Percentiles rank a stretch among this genome's conserved stretches.
Conservation (phyloP, 2,888 invertebrate species). For the Orchesella flavescens region DNA sequence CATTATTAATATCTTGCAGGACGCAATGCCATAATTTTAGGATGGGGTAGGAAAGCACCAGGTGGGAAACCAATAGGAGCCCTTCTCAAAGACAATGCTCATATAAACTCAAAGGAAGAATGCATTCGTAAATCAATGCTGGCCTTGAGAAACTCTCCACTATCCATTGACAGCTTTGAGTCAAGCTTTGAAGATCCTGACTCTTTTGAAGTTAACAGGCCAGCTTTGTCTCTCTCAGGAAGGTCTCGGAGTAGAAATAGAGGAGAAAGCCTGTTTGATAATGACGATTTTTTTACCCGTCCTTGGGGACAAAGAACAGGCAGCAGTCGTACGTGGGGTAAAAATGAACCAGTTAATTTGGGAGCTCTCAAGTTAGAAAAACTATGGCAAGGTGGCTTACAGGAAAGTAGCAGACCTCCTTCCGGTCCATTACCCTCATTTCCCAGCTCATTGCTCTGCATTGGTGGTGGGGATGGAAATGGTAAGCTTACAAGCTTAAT, state of each 20-base stretch:
- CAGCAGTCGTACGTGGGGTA: slow-evolving; percentile 14
- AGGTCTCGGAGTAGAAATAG: slow-evolving; percentile 16
- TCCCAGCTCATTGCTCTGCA: slow-evolving; percentile 16
- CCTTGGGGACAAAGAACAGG: slow-evolving; percentile 11
- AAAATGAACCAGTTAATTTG: slow-evolving; percentile 19
- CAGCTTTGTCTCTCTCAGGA: not conserved
- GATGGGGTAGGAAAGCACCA: slow-evolving; percentile 38
- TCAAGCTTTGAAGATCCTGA: slow-evolving; percentile 31
- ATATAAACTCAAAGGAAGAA: slow-evolving; percentile 32
- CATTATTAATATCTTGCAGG: too few relatives aligned
- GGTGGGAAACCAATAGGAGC: slow-evolving; percentile 38
- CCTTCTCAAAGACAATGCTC: slow-evolving; percentile 31
- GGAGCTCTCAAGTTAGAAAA: slow-evolving; percentile 37
- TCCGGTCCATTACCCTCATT: slow-evolving; percentile 13
- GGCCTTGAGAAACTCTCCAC: slow-evolving; percentile 11
- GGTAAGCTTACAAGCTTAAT: not conserved
- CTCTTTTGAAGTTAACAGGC: slow-evolving; percentile 20
- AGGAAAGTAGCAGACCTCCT: not conserved
- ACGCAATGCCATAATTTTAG: slow-evolving; percentile 21
- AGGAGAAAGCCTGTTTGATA: slow-evolving; percentile 1
- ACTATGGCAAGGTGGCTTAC: slow-evolving; percentile 40
- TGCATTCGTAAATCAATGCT: slow-evolving; percentile 21
- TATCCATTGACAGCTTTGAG: not conserved
- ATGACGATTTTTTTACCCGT: slow-evolving; percentile 43
- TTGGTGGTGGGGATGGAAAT: slow-evolving; percentile 38